Evolutionary conservation across 2,797 vertebrate genomes (phyloP).

Genomic region (Gorsachius magnificus): DNA sequence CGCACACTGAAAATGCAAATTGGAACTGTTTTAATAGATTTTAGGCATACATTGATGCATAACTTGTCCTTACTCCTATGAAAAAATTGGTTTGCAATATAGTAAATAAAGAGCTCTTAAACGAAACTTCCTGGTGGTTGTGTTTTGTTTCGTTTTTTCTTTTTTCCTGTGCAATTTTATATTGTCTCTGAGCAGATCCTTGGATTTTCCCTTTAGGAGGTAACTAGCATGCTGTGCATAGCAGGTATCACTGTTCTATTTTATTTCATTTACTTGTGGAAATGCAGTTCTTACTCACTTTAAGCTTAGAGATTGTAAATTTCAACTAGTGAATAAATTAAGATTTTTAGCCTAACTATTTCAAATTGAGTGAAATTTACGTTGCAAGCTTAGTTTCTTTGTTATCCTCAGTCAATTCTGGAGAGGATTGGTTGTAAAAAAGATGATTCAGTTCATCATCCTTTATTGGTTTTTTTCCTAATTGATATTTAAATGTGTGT

Average conservation of each 20-base stretch:
- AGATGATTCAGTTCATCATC: slow-evolving; percentile 37
- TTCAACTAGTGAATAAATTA: slow-evolving; percentile 28
- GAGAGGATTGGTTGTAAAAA: slow-evolving; percentile 28
- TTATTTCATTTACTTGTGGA: slow-evolving; percentile 48
- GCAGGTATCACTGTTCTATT: background rate
- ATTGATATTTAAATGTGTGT: slow-evolving; percentile 70
- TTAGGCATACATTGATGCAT: background rate
- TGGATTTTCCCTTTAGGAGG: slow-evolving; percentile 3
- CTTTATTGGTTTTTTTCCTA: slow-evolving; percentile 55
- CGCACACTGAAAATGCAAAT: background rate
- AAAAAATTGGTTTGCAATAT: background rate
- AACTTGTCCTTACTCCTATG: background rate
- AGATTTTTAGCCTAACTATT: slow-evolving; percentile 43
- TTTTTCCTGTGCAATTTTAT: background rate
- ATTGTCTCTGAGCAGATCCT: slow-evolving; percentile 14
- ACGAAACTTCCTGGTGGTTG: background rate
- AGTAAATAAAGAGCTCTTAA: background rate
- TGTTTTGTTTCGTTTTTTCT: background rate
- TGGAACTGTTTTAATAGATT: background rate
- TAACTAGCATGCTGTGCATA: background rate
- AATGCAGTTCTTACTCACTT: slow-evolving; percentile 48
- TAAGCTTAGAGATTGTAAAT: slow-evolving; percentile 36
- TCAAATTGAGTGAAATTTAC: slow-evolving; percentile 17
- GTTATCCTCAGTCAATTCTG: slow-evolving; percentile 27
- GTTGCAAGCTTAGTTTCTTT: slow-evolving; percentile 2